phyloP scores from a whole-genome alignment of 2,113 vertebrate genomes.

The Sclerurus mexicanus region DNA sequence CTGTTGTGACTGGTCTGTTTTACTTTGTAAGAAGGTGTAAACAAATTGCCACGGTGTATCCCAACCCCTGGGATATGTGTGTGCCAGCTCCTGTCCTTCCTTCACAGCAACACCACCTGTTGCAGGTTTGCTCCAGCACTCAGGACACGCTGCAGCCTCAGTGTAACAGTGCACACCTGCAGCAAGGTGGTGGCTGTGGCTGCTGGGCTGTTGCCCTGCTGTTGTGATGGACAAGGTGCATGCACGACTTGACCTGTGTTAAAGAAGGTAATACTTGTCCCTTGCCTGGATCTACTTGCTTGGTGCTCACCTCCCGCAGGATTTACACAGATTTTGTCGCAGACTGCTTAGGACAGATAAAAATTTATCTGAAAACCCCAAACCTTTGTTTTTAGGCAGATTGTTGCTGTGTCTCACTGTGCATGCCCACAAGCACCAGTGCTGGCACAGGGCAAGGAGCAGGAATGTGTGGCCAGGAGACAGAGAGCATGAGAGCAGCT shows the following conservation, averaged over 20 bases:
- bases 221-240: background rate
- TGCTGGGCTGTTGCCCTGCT: background rate
- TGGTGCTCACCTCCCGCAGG: background rate
- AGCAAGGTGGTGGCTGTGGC: background rate
- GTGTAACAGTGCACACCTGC: rapidly evolving
- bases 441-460: background rate
- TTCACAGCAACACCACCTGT: background rate
- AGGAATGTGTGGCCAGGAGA: background rate
- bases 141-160: rapidly evolving
- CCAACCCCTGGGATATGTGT: rapidly evolving
- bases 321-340: background rate
- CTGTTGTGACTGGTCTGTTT: background rate
- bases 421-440: background rate
- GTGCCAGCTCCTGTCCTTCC: background rate
- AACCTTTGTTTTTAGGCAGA: background rate
- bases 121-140: background rate
- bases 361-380: background rate
- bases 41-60: rapidly evolving
- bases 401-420: background rate
- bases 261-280: background rate
- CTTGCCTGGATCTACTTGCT: background rate
- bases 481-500: background rate
- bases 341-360: background rate
- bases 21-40: background rate
- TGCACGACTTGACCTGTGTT: background rate